Percentiles rank a stretch among this genome's conserved stretches.
phyloP scores from a whole-genome alignment of 2,888 invertebrate species.

The Drosophila anomalata region DNA sequence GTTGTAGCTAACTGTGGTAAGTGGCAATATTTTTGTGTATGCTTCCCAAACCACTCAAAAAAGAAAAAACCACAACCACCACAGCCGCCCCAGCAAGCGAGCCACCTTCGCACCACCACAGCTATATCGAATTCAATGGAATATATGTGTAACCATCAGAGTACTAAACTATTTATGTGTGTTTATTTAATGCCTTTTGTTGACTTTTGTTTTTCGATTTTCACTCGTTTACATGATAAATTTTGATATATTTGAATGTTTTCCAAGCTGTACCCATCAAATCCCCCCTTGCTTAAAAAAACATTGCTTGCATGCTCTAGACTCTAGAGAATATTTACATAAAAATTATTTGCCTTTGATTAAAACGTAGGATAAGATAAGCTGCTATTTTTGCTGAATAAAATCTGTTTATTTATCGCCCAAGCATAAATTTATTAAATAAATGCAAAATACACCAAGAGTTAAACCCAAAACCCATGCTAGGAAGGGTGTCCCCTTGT shows the following conservation, averaged over 20 bases:
- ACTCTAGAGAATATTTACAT: background rate
- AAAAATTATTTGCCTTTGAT: constrained; percentile 11
- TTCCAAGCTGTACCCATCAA: constrained; percentile 2
- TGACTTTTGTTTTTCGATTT: constrained; percentile 11
- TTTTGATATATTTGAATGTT: constrained; percentile 14
- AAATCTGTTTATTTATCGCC: background rate
- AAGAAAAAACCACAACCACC: constrained; percentile 13
- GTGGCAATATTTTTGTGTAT: constrained; percentile 72
- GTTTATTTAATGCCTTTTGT: constrained; percentile 6
- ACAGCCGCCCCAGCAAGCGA: constrained; percentile 9
- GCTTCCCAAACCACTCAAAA: constrained; percentile 24
- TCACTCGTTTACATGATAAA: constrained; percentile 13
- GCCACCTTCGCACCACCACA: constrained; percentile 7
- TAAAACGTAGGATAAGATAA: background rate
- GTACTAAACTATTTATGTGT: constrained; percentile 8
- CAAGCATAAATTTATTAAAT: no score
- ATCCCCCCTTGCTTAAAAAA: constrained; percentile 1
- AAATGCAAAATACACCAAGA: no score
- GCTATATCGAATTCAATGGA: constrained; percentile 2
- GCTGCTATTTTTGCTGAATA: background rate
- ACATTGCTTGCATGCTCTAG: constrained; percentile 27
- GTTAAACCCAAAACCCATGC: no score
- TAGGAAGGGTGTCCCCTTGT: no score
- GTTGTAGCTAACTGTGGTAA: constrained; percentile 68
- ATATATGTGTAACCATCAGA: constrained; percentile 5